Percentiles rank a stretch among this genome's conserved stretches.
Evolutionary conservation across 2,113 vertebrate genomes (phyloP).

Genomic region (Zapus hudsonius): DNA sequence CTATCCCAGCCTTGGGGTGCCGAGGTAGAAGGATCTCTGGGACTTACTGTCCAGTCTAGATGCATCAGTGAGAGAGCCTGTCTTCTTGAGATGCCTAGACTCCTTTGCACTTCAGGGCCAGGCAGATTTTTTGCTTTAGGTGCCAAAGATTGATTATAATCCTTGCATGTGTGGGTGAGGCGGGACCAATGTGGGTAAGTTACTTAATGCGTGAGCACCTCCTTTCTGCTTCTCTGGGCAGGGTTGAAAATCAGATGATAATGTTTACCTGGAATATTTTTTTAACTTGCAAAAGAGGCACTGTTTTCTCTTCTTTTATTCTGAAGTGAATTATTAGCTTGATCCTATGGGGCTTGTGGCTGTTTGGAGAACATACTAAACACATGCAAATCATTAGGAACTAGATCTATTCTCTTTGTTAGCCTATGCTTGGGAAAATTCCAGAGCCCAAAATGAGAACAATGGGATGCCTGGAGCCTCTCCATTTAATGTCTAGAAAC

Average conservation of each 20-base stretch:
- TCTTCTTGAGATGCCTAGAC: conserved; percentile 63
- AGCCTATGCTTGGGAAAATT: conserved; percentile 51
- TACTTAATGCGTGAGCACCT: not conserved
- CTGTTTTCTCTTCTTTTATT: conserved; percentile 4
- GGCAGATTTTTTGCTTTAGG: not conserved
- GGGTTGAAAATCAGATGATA: not conserved
- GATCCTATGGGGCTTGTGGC: not conserved
- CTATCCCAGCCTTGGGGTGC: too few species aligned
- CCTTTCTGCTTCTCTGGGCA: not conserved
- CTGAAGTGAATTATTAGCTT: not conserved
- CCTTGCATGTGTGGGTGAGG: too few species aligned
- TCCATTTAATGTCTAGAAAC: conserved; percentile 17
- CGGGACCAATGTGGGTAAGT: too few species aligned
- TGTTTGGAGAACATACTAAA: not conserved
- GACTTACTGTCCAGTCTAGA: too few species aligned
- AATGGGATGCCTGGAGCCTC: conserved; percentile 22
- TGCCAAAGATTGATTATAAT: too few species aligned
- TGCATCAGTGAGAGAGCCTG: too few species aligned
- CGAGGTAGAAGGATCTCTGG: too few species aligned
- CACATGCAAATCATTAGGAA: not conserved
- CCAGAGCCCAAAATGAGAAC: conserved; percentile 15
- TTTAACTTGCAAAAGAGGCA: not conserved
- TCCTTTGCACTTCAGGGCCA: conserved; percentile 28
- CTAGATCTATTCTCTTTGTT: not conserved
- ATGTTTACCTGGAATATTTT: not conserved